These are phyloP conservation scores for Helarctos malayanus DNA, from an alignment of 2,797 vertebrate species.

Conservation along the genomic window DNA sequence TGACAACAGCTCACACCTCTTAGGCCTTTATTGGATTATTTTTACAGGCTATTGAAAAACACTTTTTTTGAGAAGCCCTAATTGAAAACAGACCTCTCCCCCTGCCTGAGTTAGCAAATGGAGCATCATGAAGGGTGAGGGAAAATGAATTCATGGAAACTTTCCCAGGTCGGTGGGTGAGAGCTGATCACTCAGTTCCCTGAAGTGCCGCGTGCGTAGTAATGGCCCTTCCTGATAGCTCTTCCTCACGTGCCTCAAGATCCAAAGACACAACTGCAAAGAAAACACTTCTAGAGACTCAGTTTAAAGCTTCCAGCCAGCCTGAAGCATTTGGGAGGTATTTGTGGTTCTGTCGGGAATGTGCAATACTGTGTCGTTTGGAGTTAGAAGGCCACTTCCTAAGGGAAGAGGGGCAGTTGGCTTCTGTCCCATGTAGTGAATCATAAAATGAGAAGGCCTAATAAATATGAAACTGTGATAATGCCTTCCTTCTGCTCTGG, in stretches of 20 bases:
- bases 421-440: neutral
- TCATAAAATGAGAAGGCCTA: slow-evolving; percentile 50
- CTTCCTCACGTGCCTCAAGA: neutral
- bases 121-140: slow-evolving; percentile 48
- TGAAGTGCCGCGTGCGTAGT: fast-evolving
- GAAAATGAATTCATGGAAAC: slow-evolving; percentile 67
- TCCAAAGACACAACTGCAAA: slow-evolving; percentile 24
- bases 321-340: neutral
- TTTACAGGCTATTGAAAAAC: slow-evolving; percentile 72
- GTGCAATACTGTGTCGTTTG: slow-evolving; percentile 22
- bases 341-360: slow-evolving; percentile 1
- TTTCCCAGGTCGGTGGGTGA: neutral
- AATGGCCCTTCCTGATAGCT: neutral
- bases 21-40: slow-evolving; percentile 76
- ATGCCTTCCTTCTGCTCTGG: neutral
- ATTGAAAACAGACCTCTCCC: slow-evolving; percentile 79
- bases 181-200: neutral
- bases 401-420: slow-evolving; percentile 36
- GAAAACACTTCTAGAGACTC: neutral
- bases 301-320: neutral
- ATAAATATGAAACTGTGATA: slow-evolving; percentile 8
- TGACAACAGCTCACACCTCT: slow-evolving; percentile 75
- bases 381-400: slow-evolving; percentile 68
- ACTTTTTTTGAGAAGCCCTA: slow-evolving; percentile 65
- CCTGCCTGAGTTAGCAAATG: neutral